Base-by-base conservation (phyloP, 2,797 vertebrate genomes). In the Sebastes reedi region DNA sequence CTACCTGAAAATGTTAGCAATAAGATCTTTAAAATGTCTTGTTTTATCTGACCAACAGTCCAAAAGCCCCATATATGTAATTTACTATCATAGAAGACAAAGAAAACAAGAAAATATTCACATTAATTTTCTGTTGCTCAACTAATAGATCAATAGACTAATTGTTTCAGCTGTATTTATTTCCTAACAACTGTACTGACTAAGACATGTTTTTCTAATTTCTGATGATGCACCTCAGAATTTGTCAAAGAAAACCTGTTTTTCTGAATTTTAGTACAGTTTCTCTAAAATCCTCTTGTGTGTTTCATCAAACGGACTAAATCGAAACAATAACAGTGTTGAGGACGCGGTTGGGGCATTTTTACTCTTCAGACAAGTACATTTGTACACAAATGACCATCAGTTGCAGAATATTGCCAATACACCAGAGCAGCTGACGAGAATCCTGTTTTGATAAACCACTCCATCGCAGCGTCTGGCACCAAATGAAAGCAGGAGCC, bases 361-460 rank as follows among this genome's bases (percentile, higher is more conserved):
- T 75, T 77, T 36, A 20, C 42, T 10, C 58, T 55, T 69, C 20
- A 59, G 52, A 82, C n/a, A 67, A 75, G 22, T 18, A 55, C 66
- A 50, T 81, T 55, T 65, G 14, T 50, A 67, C 66, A 88, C 68
- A 87, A 77, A 85, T 86, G 77, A 77, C 82, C 77, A 89, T 88
- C 82, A 81, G 54, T 67, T 59, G 62, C 62, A 80, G 66, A 85
- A 83, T 85, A 89, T 90, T 87, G 78, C 67, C 89, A 81, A 79
- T 87, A 81, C 42, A 73, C 9, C 50, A 27, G 18, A 74, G 29
- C 2, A 59, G 10, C 72, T 77, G 84, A 85, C 9, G n/a, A 79
- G 72, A 89, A 88, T 87, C 79, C 78, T 67, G 60, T 74, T 88
- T 85, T 81, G 88, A 90, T 87, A 66, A 86, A 87, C 67, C 56